Conservation (phyloP, 2,113 vertebrate genomes). For the Phycodurus eques region DNA sequence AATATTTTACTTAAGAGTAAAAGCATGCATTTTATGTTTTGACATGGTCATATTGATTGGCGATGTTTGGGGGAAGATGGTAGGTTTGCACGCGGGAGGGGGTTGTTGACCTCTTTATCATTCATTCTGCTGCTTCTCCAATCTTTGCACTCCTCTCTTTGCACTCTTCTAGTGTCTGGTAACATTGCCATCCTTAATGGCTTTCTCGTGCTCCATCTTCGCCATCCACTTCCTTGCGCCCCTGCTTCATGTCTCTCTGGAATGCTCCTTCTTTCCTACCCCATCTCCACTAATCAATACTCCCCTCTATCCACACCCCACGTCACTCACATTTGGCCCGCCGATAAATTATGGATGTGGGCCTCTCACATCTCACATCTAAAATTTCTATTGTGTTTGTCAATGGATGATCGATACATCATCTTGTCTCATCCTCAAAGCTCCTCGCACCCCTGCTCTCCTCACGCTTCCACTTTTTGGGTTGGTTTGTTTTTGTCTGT, state of each 20-base stretch:
- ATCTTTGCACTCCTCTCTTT: conserved; percentile 47
- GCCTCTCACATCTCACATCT: conserved; percentile 85
- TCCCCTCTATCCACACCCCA: conserved; percentile 74
- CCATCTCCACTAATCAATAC: conserved; percentile 85
- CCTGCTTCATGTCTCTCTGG: conserved; percentile 45
- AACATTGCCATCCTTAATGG: conserved; percentile 91
- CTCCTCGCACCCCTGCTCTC: conserved; percentile 43
- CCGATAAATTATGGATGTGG: conserved; percentile 92
- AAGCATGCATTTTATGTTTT: conserved; percentile 98
- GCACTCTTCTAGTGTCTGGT: conserved; percentile 78
- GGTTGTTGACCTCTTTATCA: conserved; percentile 49
- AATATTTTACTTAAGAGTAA: conserved; percentile 98
- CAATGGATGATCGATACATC: conserved; percentile 89
- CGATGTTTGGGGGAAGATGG: conserved; percentile 54
- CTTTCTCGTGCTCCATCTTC: conserved; percentile 80
- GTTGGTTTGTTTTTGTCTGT: conserved; percentile 50
- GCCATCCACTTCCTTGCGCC: conserved; percentile 55
- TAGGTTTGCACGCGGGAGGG: conserved; percentile 49
- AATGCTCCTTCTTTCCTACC: conserved; percentile 67
- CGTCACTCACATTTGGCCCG: conserved; percentile 87
- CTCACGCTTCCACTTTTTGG: conserved; percentile 45
- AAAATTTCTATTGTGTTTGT: conserved; percentile 92
- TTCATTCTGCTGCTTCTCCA: conserved; percentile 44
- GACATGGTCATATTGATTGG: conserved; percentile 93
- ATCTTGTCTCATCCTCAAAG: conserved; percentile 81